Evolutionary conservation across 2,113 vertebrate genomes (phyloP), one percentile per base, ranked within the genome.

Genomic region (Neodon shergylaensis): DNA sequence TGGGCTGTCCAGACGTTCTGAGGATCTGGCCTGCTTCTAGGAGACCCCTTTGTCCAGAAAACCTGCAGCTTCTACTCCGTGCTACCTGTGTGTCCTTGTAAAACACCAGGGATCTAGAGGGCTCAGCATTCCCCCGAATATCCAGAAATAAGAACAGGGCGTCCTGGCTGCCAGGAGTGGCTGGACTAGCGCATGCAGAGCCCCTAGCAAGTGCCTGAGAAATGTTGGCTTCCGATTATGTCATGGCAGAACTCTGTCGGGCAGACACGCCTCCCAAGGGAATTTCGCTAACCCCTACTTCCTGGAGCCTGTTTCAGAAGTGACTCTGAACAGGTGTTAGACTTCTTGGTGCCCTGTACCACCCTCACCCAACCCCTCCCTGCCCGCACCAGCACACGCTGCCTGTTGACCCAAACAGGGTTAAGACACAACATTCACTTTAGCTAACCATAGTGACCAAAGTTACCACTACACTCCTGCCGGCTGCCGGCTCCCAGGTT

Each of bases 381-480:
- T 58, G 58, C 2, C 0, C 0, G 4, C 21, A n/a, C 73, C 17
- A 49, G 1, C 44, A 19, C 33, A n/a, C 0, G 47, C 0, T 4
- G 36, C 74, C 70, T 90, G 19, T 24, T 26, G 82, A 44, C 28
- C 70, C 42, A 63, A 79, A 79, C 3, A 3, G 68, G n/a, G 4
- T 13, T 13, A 49, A 47, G 7, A 33, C 11, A 12, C 44, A 78
- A 42, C 65, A 36, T 65, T 42, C 49, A 33, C 22, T 90, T 89
- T 78, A 83, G 68, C 68, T 84, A 86, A 39, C 24, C 82, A 72
- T 47, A 79, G 90, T 24, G 85, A 82, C 47, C 92, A 65, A 97
- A 97, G 92, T 94, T 96, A 36, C 95, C 70, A 17, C 72, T 78
- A 73, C 82, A 77, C 61, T 47, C 73, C 66, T 92, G 82, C 14